Conservation (phyloP, 1,140 invertebrate genomes). For the Panagrolaimus sp. region DNA sequence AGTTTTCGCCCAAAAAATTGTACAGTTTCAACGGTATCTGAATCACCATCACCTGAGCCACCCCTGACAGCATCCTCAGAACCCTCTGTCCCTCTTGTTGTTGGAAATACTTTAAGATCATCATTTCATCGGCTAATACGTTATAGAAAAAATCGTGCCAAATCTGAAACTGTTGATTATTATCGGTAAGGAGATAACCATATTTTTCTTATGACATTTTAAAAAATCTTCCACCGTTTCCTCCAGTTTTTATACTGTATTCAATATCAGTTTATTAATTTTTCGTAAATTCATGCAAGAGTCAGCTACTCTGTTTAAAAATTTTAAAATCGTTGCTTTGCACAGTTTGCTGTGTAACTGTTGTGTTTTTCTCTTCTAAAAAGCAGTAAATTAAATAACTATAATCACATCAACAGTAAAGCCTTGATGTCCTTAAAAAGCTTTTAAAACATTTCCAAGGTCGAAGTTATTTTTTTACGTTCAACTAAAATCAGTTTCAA, state of each 20-base stretch:
- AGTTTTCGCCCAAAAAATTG: constrained; percentile 29
- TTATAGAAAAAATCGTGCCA: constrained; percentile 28
- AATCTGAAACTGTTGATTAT: constrained; percentile 39
- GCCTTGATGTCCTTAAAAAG: no score
- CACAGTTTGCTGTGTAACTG: no score
- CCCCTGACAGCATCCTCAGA: constrained; percentile 22
- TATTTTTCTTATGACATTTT: not conserved
- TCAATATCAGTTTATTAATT: no score
- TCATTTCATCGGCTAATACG: constrained; percentile 44
- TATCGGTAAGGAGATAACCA: constrained; percentile 31
- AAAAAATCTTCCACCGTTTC: not conserved
- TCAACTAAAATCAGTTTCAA: no score
- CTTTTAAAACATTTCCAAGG: no score
- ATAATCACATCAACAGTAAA: no score
- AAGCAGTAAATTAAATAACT: no score
- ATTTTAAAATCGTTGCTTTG: no score
- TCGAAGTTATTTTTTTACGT: no score
- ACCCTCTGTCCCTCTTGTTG: constrained; percentile 4
- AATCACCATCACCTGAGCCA: constrained; percentile 31
- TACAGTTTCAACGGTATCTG: constrained; percentile 37
- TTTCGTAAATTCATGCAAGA: no score
- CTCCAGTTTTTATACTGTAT: not conserved
- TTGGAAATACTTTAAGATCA: constrained; percentile 31
- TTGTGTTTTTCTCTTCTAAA: no score
- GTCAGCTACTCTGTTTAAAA: no score